Evolutionary conservation across 1,140 invertebrate genomes (phyloP).

Genomic region (Lutraria rhynchaena): DNA sequence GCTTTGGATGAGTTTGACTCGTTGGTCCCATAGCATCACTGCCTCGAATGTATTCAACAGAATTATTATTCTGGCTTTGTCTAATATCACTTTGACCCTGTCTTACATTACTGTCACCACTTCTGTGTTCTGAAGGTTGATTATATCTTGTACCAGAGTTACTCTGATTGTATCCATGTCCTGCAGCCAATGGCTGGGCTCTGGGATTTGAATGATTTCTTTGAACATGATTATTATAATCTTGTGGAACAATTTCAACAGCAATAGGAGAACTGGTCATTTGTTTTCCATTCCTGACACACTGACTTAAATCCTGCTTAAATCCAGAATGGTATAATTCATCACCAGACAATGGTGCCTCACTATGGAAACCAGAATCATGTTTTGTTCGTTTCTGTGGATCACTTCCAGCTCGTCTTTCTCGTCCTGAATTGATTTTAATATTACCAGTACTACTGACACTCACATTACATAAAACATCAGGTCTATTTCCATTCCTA

Average conservation of each 20-base stretch:
- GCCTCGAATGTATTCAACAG: too few relatives aligned
- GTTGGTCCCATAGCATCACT: too few relatives aligned
- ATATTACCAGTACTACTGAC: constrained; percentile 1
- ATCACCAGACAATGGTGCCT: constrained; percentile 28
- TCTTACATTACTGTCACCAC: too few relatives aligned
- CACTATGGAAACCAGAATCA: constrained; percentile 28
- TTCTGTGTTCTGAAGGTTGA: too few relatives aligned
- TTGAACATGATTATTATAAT: neutral
- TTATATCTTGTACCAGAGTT: too few relatives aligned
- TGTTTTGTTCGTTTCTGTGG: neutral
- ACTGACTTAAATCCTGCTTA: constrained; percentile 46
- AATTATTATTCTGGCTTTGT: too few relatives aligned
- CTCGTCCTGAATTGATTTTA: neutral
- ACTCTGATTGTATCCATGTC: too few relatives aligned
- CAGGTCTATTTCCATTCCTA: constrained; percentile 5
- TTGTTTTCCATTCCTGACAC: constrained; percentile 13
- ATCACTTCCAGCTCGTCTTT: neutral
- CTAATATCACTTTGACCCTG: too few relatives aligned
- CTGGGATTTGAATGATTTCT: constrained; percentile 29
- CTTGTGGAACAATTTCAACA: neutral
- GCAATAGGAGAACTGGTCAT: constrained; percentile 53
- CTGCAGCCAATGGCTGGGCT: neutral
- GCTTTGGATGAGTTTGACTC: neutral
- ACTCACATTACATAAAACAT: constrained; percentile 10
- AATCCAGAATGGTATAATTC: constrained; percentile 48